Conservation (phyloP, 2,888 invertebrate genomes). For the Tipula lateralis region DNA sequence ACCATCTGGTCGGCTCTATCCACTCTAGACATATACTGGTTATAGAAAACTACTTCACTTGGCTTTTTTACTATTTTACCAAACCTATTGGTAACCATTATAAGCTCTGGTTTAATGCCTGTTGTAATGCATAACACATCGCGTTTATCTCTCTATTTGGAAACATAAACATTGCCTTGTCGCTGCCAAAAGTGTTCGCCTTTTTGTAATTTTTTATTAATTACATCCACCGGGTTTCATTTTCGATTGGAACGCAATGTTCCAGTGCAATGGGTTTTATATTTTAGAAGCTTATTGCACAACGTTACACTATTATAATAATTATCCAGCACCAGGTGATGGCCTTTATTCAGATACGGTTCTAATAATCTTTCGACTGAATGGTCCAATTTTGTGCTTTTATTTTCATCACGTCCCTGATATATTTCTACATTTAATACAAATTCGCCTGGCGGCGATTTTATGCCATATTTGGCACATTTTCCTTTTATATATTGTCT, state of each 20-base stretch:
- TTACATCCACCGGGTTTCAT: too few relatives aligned
- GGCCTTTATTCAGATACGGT: neutral
- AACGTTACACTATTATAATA: neutral
- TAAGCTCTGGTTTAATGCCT: neutral
- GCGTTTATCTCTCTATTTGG: neutral
- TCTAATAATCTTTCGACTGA: neutral
- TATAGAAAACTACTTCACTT: neutral
- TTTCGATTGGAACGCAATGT: too few relatives aligned
- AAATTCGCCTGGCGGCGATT: neutral
- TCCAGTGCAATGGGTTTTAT: neutral
- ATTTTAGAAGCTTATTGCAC: neutral
- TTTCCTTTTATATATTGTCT: neutral
- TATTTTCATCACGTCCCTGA: neutral
- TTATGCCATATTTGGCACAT: neutral
- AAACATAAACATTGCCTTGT: neutral
- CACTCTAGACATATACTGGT: too few relatives aligned
- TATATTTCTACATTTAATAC: neutral
- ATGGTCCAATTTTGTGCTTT: neutral
- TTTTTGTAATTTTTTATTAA: neutral
- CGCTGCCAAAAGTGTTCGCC: neutral
- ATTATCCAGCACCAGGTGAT: neutral
- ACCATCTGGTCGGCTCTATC: neutral
- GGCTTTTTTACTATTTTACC: neutral
- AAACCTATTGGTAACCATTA: neutral
- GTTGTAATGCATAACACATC: neutral